These are phyloP conservation scores for Corythoichthys intestinalis DNA, from an alignment of 2,113 vertebrate genomes.

Conservation along the genomic window DNA sequence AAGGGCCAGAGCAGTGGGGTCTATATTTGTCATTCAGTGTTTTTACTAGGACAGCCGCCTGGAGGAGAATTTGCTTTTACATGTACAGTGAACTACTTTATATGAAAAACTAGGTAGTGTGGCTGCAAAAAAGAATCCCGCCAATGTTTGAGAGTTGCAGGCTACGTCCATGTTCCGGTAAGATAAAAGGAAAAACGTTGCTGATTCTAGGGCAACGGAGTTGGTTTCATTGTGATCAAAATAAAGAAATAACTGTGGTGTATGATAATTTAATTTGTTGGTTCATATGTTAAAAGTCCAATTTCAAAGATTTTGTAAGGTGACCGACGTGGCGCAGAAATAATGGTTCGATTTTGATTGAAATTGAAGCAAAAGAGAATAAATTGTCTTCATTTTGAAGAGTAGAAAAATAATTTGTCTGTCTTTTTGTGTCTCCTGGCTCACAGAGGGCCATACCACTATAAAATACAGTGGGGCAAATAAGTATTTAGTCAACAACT, in stretches of 20 bases:
- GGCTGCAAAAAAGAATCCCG: not conserved
- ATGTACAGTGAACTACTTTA: conserved; percentile 9
- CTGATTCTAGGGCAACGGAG: too few relatives aligned
- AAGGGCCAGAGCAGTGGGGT: conserved; percentile 16
- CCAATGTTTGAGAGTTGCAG: not conserved
- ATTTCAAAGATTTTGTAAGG: not conserved
- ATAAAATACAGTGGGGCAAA: too few relatives aligned
- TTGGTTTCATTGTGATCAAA: too few relatives aligned
- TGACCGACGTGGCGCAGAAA: not conserved
- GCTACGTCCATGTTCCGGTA: not conserved
- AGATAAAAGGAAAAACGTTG: not conserved
- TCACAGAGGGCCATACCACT: not conserved
- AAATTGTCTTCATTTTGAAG: not conserved
- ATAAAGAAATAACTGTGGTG: too few relatives aligned
- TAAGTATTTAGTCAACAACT: too few relatives aligned
- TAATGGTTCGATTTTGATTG: not conserved
- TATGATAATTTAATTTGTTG: not conserved
- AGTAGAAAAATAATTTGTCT: not conserved
- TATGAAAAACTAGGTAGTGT: not conserved
- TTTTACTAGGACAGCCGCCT: conserved; percentile 16
- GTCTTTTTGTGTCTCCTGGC: not conserved
- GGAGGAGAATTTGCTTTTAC: conserved; percentile 17
- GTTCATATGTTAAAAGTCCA: not conserved
- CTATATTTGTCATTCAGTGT: conserved; percentile 26
- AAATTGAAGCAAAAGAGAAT: not conserved